phyloP scores from a whole-genome alignment of 2,797 vertebrate genomes.

The Mormyrus proboscirostris region DNA sequence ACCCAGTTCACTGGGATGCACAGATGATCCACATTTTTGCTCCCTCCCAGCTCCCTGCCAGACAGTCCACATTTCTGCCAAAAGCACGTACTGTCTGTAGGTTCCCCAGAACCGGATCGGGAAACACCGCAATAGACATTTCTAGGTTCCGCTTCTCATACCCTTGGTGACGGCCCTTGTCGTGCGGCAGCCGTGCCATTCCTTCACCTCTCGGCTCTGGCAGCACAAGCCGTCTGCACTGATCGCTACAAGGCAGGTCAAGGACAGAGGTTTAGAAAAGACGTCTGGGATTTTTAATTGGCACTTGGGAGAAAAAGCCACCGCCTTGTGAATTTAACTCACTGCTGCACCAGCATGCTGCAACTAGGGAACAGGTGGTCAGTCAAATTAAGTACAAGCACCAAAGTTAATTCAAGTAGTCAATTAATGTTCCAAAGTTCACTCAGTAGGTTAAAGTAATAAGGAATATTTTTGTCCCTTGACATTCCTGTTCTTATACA shows the following conservation, averaged over 20 bases:
- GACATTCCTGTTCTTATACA: neutral
- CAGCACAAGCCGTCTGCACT: conserved; percentile 87
- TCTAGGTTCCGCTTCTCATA: conserved; percentile 35
- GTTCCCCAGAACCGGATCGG: neutral
- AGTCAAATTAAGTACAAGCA: neutral
- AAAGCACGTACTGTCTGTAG: neutral
- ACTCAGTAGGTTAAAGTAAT: neutral
- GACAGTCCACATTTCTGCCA: neutral
- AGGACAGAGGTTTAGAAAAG: neutral
- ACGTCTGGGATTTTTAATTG: neutral
- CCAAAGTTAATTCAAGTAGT: neutral
- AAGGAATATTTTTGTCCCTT: neutral
- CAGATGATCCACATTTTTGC: neutral
- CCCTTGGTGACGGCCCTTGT: conserved; percentile 88
- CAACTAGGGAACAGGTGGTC: neutral
- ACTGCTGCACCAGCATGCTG: neutral
- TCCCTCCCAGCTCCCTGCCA: neutral
- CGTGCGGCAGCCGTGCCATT: conserved; percentile 95
- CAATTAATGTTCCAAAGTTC: neutral
- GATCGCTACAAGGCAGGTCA: conserved; percentile 66
- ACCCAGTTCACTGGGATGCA: neutral
- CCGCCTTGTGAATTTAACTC: neutral
- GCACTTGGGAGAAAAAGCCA: neutral
- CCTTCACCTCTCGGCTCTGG: conserved; percentile 96
- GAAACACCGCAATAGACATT: neutral